Evolutionary conservation across 2,797 vertebrate genomes (phyloP), one percentile per base, ranked within the genome.

Genomic region (Microchirus variegatus): DNA sequence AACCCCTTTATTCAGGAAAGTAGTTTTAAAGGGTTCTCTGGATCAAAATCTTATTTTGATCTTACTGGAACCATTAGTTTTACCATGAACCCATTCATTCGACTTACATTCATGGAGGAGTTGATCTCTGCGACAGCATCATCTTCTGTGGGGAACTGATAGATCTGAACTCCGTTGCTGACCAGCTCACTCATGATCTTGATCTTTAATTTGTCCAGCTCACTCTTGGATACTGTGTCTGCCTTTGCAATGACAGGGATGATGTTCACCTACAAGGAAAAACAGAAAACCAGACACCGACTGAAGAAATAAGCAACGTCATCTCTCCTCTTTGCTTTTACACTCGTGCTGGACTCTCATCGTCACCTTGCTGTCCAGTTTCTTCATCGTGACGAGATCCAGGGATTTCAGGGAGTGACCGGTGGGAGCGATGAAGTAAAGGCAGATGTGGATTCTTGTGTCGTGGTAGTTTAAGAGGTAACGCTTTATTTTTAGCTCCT

Each of bases 131-230:
- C 92, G 0, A 99, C 93, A 0, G 96, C 96, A 71, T 97, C 97
- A 0, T 99, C 97, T 0, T 99, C 97, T 0, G 96, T 99, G 44
- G 97, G 97, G 80, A 99, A 99, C 92, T 99, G 97, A 71, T 99
- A 99, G 75, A 99, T 96, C 91, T 99, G 98, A 62, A 99, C 96
- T 0, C 98, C 98, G 0, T 99, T 99, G 87, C 96, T 99, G 79
- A 98, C 96, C 88, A 99, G 90, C 87, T 99, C 98, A 0, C 96
- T 97, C 97, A 99, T 98, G 18, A 99, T 95, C 91, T 98, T 99
- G 63, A 97, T 97, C 91, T 99, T 99, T 74, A 99, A 95, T 82
- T 97, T 99, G 82, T 98, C 96, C 65, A 99, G 80, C 68, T 99
- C 97, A 0, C 92, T 96, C 87, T 95, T 99, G 70, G 96, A 98